Evolutionary conservation across 2,797 vertebrate species (phyloP).

Genomic region (Gobionotothen gibberifrons): DNA sequence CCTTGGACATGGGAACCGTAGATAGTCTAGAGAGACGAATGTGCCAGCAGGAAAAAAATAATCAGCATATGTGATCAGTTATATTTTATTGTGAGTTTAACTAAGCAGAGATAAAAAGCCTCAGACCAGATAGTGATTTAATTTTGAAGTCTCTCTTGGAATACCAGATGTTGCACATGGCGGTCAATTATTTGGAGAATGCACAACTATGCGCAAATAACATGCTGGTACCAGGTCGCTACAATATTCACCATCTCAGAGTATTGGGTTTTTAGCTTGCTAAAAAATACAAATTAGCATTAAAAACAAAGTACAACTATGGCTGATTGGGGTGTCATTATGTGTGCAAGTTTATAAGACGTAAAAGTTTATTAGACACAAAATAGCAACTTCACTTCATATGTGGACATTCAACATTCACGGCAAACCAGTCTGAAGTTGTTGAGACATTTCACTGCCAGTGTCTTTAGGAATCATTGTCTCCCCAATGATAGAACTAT

Average conservation of each 20-base stretch:
- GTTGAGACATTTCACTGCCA: neutral
- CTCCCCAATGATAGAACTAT: neutral
- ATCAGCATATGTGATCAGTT: conserved; percentile 57
- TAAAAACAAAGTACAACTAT: neutral
- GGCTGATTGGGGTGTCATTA: too few species aligned
- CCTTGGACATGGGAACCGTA: conserved; percentile 45
- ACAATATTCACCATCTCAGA: too few species aligned
- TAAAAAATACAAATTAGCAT: neutral
- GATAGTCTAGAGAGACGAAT: conserved; percentile 47
- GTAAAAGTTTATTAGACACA: neutral
- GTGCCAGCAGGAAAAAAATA: conserved; percentile 60
- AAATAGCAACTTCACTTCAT: neutral
- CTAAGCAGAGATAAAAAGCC: conserved; percentile 8
- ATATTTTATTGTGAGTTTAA: conserved; percentile 27
- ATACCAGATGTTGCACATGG: neutral
- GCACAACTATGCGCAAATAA: neutral
- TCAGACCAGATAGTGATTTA: neutral
- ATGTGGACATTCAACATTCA: neutral
- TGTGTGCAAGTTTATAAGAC: too few species aligned
- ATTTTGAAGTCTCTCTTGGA: neutral
- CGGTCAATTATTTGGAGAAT: neutral
- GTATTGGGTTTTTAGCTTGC: neutral
- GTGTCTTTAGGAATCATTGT: neutral
- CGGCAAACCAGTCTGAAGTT: neutral
- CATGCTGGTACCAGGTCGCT: neutral